phyloP scores from a whole-genome alignment of 2,888 invertebrate species.

The Lasioglossum figueresi region DNA sequence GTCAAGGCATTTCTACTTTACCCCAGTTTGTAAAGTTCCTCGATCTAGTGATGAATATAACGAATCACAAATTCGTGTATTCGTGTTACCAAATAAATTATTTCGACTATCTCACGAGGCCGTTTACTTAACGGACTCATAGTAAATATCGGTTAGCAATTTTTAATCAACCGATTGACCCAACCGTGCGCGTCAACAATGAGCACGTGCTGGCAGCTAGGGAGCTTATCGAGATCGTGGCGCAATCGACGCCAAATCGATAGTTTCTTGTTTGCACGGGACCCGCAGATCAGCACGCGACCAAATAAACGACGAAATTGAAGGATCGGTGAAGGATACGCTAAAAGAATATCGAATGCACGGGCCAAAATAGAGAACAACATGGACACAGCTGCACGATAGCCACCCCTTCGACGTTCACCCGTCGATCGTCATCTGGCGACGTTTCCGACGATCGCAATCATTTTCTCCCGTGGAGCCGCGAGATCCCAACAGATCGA shows the following conservation, averaged over 20 bases:
- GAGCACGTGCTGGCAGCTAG: not conserved
- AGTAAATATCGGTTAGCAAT: not conserved
- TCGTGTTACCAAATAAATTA: not conserved
- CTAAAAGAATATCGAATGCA: conserved; percentile 19
- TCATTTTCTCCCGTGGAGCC: conserved; percentile 33
- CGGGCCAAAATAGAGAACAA: not conserved
- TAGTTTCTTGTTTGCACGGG: not conserved
- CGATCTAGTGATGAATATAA: not conserved
- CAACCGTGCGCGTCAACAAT: not conserved
- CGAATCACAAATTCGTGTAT: not conserved
- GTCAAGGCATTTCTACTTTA: too few relatives aligned
- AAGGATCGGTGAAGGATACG: not conserved
- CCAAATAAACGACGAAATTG: not conserved
- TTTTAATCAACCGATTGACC: not conserved
- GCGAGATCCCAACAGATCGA: conserved; percentile 36
- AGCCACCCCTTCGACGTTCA: conserved; percentile 44
- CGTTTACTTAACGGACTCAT: not conserved
- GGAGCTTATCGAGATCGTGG: not conserved
- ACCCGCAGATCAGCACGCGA: conserved; percentile 11
- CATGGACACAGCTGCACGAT: conserved; percentile 43
- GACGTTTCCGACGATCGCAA: conserved; percentile 29
- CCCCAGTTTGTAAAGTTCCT: too few relatives aligned
- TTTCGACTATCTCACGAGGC: not conserved
- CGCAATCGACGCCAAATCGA: not conserved
- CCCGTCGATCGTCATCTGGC: conserved; percentile 43